Evolutionary conservation across 1,140 invertebrate genomes (phyloP), one percentile per base, ranked within the genome.

Genomic region (Pachypsylla venusta): DNA sequence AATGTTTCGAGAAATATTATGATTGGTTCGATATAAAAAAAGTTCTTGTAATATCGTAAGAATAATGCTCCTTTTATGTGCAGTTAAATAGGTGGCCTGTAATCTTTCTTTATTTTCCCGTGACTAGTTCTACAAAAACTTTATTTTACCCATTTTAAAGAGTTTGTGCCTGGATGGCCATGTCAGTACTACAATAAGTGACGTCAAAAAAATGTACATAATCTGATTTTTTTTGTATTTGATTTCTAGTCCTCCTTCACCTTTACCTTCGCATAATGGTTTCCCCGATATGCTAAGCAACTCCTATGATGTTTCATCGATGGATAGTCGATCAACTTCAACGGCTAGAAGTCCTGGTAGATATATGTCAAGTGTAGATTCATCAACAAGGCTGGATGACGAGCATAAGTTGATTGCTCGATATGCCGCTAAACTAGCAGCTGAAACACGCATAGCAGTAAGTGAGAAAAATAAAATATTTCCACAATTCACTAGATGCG

Each of bases 321-420:
- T 89, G 66, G 85, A 89, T 64, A 88, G 86, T 61, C 77, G 86
- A 53, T 87, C 84, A 14, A 86, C 85, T 1, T 74, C 79, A 65
- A n/a, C n/a, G n/a, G n/a, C n/a, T n/a, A 67, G 14, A 60, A 76
- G 78, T 70, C 75, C 66, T 75, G 71, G 78, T 26, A 68, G 66
- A 27, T 66, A 65, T 60, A 61, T 71, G 48, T 74, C 69, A 62
- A 76, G 69, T 61, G 66, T 72, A 66, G 69, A 70, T 67, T 71
- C 66, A 64, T 70, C 65, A 65, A 70, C 70, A 66, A 71, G 79
- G 70, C 67, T 82, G 65, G 93, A 97, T 73, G 95, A 98, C 73
- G 94, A 98, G 72, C 94, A 98, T 73, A 81, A 91, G 62, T 78
- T 98, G 58, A 98, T 98, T 70, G 94, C 94, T 35, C 76, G 93